phyloP scores from a whole-genome alignment of 2,113 vertebrate species.

The Rhinopithecus roxellana region DNA sequence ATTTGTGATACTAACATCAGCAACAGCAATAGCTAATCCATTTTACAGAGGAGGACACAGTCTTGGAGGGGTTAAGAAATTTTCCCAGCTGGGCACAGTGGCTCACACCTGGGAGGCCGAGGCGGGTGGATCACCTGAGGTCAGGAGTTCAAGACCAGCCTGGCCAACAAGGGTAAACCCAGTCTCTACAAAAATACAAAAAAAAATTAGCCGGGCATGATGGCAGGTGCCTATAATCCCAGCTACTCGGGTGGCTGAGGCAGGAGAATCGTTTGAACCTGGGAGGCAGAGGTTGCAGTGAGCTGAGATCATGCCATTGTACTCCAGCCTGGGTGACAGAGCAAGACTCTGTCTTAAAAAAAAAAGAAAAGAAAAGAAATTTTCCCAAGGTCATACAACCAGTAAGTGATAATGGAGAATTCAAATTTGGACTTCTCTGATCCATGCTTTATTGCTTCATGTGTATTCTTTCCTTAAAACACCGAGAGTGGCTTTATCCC shows the following conservation, averaged over 20 bases:
- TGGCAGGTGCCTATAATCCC: too few relatives aligned
- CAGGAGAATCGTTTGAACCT: too few relatives aligned
- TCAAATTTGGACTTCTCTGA: background rate
- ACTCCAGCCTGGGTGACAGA: too few relatives aligned
- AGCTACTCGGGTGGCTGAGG: too few relatives aligned
- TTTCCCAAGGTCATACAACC: background rate
- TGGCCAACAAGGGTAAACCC: background rate
- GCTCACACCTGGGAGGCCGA: background rate
- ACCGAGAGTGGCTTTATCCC: background rate
- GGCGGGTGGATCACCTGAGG: background rate
- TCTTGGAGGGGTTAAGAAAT: background rate
- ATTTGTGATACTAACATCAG: background rate
- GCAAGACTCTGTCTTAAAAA: too few relatives aligned
- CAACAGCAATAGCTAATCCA: background rate
- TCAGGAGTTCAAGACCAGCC: background rate
- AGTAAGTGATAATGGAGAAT: background rate
- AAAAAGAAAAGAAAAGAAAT: background rate
- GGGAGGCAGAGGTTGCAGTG: too few relatives aligned
- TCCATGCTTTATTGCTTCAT: background rate
- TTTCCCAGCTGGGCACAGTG: background rate
- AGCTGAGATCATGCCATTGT: too few relatives aligned
- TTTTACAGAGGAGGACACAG: background rate
- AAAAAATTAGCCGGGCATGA: too few relatives aligned
- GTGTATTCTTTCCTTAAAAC: background rate
- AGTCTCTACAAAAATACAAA: background rate